Conservation (phyloP, 2,888 invertebrate genomes). For the Tuta absoluta region DNA sequence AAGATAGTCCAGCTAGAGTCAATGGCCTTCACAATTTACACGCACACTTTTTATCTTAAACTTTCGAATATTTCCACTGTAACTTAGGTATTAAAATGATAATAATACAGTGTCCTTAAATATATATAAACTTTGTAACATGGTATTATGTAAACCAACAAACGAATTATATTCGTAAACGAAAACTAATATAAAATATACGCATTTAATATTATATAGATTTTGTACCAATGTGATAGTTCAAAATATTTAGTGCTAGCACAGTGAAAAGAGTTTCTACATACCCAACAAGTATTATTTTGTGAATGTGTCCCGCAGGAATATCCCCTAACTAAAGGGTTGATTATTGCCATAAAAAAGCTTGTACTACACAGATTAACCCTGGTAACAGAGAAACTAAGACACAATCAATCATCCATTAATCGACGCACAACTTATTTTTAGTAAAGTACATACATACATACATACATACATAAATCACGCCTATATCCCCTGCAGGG, state of each 20-base stretch:
- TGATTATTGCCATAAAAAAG: too few species aligned
- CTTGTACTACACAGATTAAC: too few species aligned
- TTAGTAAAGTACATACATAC: too few species aligned
- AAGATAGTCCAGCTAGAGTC: slow-evolving; percentile 40
- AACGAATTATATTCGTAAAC: slow-evolving; percentile 30
- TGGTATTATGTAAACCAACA: slow-evolving; percentile 33
- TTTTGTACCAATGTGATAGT: slow-evolving; percentile 65
- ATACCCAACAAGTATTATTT: background rate
- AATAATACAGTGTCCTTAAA: slow-evolving; percentile 40
- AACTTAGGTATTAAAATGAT: slow-evolving; percentile 28
- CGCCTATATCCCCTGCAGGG: too few species aligned
- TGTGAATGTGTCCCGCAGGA: too few species aligned
- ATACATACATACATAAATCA: too few species aligned
- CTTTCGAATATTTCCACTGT: slow-evolving; percentile 44
- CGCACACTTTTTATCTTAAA: slow-evolving; percentile 49
- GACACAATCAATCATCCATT: too few species aligned
- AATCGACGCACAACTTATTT: too few species aligned
- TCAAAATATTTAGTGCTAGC: slow-evolving; percentile 38
- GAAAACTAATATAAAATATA: slow-evolving; percentile 41
- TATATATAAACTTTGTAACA: slow-evolving; percentile 32
- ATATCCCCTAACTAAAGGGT: too few species aligned
- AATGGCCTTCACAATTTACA: slow-evolving; percentile 40
- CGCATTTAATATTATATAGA: slow-evolving; percentile 46
- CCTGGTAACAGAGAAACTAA: too few species aligned
- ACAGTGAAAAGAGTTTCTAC: slow-evolving; percentile 27